A percentile compares a stretch with the other conserved stretches of the same genome.
These are phyloP conservation scores for Rhadina sibilatrix DNA, from an alignment of 2,113 vertebrate genomes.

Conservation along the genomic window DNA sequence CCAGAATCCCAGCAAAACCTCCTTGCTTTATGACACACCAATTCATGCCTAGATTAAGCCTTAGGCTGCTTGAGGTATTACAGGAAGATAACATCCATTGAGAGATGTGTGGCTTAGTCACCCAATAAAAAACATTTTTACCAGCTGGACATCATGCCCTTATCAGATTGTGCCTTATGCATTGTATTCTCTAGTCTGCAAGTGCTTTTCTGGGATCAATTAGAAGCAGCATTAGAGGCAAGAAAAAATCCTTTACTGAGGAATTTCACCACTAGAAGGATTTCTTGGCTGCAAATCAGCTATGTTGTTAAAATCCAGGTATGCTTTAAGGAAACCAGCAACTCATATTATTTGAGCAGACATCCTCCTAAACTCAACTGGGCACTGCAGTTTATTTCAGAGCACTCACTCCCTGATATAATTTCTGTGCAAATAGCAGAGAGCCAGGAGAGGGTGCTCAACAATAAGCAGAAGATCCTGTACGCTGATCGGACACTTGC, in stretches of 20 bases:
- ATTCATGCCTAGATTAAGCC: background rate
- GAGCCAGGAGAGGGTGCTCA: conserved; percentile 54
- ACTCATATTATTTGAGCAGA: background rate
- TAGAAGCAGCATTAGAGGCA: background rate
- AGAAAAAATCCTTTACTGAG: background rate
- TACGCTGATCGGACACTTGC: background rate
- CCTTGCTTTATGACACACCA: background rate
- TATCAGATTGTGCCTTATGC: conserved; percentile 2
- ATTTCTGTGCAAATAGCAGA: background rate
- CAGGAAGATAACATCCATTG: background rate
- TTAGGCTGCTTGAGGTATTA: background rate
- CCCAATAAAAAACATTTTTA: background rate
- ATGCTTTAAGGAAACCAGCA: background rate
- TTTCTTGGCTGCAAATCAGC: background rate
- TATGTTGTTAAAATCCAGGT: background rate
- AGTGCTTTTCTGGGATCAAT: conserved; percentile 14
- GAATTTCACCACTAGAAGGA: background rate
- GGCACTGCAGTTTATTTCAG: background rate
- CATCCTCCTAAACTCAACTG: background rate
- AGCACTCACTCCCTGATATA: background rate
- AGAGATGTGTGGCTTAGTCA: background rate
- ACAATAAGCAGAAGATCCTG: conserved; percentile 6
- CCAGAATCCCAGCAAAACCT: background rate
- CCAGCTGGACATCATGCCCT: background rate
- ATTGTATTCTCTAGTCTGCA: background rate